These are phyloP conservation scores for Octonoba sinensis DNA, from an alignment of 2,888 invertebrate genomes.

Conservation along the genomic window DNA sequence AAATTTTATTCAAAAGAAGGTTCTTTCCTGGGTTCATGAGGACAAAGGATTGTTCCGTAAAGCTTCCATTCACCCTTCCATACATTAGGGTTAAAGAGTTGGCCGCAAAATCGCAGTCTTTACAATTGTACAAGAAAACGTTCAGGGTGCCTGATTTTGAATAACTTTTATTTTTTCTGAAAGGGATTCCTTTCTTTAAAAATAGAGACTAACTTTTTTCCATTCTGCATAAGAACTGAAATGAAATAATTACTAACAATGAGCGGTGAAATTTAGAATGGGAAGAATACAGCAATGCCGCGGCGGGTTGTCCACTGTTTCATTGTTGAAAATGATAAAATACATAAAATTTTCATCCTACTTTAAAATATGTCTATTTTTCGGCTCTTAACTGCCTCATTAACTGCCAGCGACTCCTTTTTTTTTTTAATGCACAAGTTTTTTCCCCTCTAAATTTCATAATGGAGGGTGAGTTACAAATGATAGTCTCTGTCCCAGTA, in stretches of 20 bases:
- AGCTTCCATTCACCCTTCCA: slow-evolving; percentile 32
- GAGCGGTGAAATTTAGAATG: background rate
- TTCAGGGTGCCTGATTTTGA: slow-evolving; percentile 40
- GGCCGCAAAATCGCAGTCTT: slow-evolving; percentile 4
- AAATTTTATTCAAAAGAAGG: slow-evolving; percentile 20
- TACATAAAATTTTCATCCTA: slow-evolving; percentile 41
- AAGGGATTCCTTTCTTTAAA: background rate
- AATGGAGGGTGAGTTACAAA: slow-evolving; percentile 42
- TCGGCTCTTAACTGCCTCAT: slow-evolving; percentile 55
- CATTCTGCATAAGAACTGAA: slow-evolving; percentile 12
- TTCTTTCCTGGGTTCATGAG: slow-evolving; percentile 17
- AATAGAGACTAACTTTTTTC: slow-evolving; percentile 4
- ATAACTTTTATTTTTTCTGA: slow-evolving; percentile 12
- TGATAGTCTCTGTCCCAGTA: slow-evolving; percentile 12
- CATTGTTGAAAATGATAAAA: slow-evolving; percentile 41
- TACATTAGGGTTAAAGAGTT: slow-evolving; percentile 46
- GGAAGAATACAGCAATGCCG: background rate
- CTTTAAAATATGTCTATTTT: slow-evolving; percentile 58
- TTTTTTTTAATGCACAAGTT: slow-evolving; percentile 5
- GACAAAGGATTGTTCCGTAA: slow-evolving; percentile 13
- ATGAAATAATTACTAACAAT: slow-evolving; percentile 50
- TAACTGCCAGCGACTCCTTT: slow-evolving; percentile 10
- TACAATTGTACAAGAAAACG: slow-evolving; percentile 20
- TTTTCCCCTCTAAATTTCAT: slow-evolving; percentile 13
- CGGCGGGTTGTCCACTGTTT: slow-evolving; percentile 24